Evolutionary conservation across 2,113 vertebrate genomes (phyloP).

Genomic region (Lampris megalopsis): DNA sequence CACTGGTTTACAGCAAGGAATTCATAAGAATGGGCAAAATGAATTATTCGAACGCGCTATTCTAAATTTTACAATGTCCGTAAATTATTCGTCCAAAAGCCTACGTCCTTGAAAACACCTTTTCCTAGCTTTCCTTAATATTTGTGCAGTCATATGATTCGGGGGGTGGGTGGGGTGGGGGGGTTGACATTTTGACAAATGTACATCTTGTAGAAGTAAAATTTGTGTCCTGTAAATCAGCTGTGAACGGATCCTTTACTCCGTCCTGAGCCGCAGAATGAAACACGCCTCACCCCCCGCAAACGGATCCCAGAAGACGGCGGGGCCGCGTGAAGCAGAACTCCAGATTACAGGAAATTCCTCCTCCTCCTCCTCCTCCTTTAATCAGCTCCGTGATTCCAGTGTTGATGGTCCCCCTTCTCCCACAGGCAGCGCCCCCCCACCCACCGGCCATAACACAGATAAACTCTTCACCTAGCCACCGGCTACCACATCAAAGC

Average conservation of each 20-base stretch:
- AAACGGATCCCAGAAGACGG: conserved; percentile 16
- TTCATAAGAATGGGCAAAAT: conserved; percentile 53
- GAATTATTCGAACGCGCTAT: conserved; percentile 76
- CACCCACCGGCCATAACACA: conserved; percentile 60
- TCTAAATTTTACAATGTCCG: conserved; percentile 71
- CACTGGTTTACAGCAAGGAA: conserved; percentile 49
- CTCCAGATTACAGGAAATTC: neutral
- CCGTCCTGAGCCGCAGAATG: neutral
- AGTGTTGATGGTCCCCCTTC: conserved; percentile 36
- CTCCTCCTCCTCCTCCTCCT: neutral
- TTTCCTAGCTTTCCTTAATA: conserved; percentile 40
- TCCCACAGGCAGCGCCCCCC: conserved; percentile 38
- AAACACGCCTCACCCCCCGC: neutral
- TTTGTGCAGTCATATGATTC: conserved; percentile 34
- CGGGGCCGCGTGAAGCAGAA: neutral
- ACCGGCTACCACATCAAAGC: conserved; percentile 73
- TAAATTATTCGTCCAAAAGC: conserved; percentile 75
- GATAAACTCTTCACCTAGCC: conserved; percentile 68
- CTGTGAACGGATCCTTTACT: neutral
- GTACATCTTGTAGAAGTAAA: neutral
- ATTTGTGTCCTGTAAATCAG: neutral
- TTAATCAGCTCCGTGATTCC: conserved; percentile 43
- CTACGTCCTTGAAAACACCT: conserved; percentile 68
- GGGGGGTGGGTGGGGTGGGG: neutral
- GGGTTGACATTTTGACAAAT: conserved; percentile 24